Evolutionary conservation across 2,888 invertebrate genomes (phyloP).

Genomic region (Apotomis capreana): DNA sequence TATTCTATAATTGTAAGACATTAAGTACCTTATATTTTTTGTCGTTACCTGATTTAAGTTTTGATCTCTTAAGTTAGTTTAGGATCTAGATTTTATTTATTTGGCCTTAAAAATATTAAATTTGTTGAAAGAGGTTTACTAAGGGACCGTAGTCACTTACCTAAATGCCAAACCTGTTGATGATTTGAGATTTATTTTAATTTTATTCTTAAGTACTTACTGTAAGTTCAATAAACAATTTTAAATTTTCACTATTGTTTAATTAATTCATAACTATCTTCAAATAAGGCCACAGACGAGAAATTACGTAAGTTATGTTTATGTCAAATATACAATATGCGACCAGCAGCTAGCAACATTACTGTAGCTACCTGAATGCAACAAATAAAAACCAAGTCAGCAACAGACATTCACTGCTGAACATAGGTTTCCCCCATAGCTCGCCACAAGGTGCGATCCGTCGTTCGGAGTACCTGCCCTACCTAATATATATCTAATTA

Average conservation of each 20-base stretch:
- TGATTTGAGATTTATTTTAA: slow-evolving; percentile 73
- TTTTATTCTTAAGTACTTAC: slow-evolving; percentile 63
- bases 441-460: too few relatives aligned
- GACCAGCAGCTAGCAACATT: too few relatives aligned
- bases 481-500: too few relatives aligned
- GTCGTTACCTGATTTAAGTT: slow-evolving; percentile 79
- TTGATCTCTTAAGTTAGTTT: slow-evolving; percentile 80
- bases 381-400: too few relatives aligned
- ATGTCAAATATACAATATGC: too few relatives aligned
- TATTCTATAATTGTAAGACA: slow-evolving; percentile 37
- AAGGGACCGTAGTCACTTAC: slow-evolving; percentile 46
- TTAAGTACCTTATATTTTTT: slow-evolving; percentile 46
- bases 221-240: slow-evolving; percentile 57
- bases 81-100: slow-evolving; percentile 62
- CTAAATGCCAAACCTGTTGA: slow-evolving; percentile 74
- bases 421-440: too few relatives aligned
- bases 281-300: too few relatives aligned
- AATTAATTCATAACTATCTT: slow-evolving; percentile 3
- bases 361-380: too few relatives aligned
- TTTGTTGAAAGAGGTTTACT: slow-evolving; percentile 62
- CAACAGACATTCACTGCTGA: too few relatives aligned
- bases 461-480: too few relatives aligned
- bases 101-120: slow-evolving; percentile 60
- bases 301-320: too few relatives aligned
- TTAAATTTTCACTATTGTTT: slow-evolving; percentile 43